Evolutionary conservation across 2,888 invertebrate genomes (phyloP), one percentile per base, ranked within the genome.

Genomic region (Doris montereyensis): DNA sequence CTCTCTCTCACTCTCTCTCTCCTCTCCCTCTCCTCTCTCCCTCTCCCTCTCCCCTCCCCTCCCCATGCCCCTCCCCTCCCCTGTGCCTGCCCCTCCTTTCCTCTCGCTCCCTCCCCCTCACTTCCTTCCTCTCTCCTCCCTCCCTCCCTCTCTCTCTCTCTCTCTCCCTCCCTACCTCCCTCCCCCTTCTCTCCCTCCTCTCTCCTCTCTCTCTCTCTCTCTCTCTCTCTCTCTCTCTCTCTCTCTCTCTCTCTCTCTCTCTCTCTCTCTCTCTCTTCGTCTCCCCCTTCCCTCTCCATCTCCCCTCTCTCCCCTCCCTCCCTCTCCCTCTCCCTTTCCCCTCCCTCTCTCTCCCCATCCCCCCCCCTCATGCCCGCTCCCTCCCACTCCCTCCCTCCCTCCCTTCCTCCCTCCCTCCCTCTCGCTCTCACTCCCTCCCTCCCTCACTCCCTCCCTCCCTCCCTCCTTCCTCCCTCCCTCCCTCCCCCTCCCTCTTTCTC

Each of bases 171-270:
- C n/a, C n/a, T n/a, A n/a, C n/a, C n/a, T n/a, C n/a, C n/a, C n/a
- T n/a, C n/a, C 65, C 34, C 30, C 5, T 30, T 13, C 34, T 24
- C 34, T 5, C 32, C 13, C 17, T 1, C 21, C 13, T 32, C 67
- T 41, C 10, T 67, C 10, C 24, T 8, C 35, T n/a, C 13, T 30
- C 35, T 32, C 1, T 34, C 75, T 34, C 62, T 34, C 62, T 75
- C 75, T 62, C 62, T 62, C 75, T 62, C 62, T 75, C 62, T 75
- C 75, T 62, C 75, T 62, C 62, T 62, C 75, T 32, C 75, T 62
- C 60, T 62, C 32, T 62, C 62, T 62, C 62, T 62, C 62, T 75
- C n/a, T n/a, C n/a, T n/a, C n/a, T n/a, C n/a, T n/a, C n/a, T n/a
- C n/a, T n/a, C n/a, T n/a, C n/a, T n/a, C n/a, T n/a, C n/a, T n/a